Evolutionary conservation across 2,113 vertebrate genomes (phyloP), one percentile per base, ranked within the genome.

Genomic region (Caracal caracal): DNA sequence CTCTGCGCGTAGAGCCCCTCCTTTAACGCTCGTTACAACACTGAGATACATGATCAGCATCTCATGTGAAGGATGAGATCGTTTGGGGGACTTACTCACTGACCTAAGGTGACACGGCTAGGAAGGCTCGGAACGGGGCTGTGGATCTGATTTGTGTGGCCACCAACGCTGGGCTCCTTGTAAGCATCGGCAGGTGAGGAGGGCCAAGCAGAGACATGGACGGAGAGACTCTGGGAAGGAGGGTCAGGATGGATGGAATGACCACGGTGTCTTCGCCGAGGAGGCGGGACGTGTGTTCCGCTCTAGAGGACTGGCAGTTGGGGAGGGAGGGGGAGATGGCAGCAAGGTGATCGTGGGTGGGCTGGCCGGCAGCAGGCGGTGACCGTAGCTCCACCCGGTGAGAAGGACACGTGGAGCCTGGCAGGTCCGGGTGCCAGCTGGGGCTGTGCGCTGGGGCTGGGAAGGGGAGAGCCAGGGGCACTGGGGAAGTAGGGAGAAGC

Each of bases 1-100:
- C 47, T 56, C 1, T 13, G 7, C 15, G 0, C 51, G 16, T 26
- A 0, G 28, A 0, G 15, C 61, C 22, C 26, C n/a, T 15, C 80
- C 26, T 47, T 84, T 7, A 30, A 2, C 35, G 49, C 61, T 95
- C 37, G 5, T 49, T 15, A 26, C 19, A 22, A 0, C 19, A 6
- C 33, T 30, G 28, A 24, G 26, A 2, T 59, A 37, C 8, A 1
- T 33, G 12, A 15, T 20, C 22, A 24, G n/a, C 49, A 6, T 26
- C n/a, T 83, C 37, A 12, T 49, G 63, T 61, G 35, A 51, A 79
- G 53, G 40, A n/a, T 59, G 70, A 56, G 53, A 2, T 37, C 9
- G 61, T 65, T 51, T 53, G 9, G n/a, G 86, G 63, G 12, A n/a
- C 5, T 17, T 51, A 47, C 20, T 59, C 56, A 1, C 49, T 53